A percentile compares a stretch with the other conserved stretches of the same genome.
Conservation (phyloP, 1,140 invertebrate species). For the Xylocopa sonorina region DNA sequence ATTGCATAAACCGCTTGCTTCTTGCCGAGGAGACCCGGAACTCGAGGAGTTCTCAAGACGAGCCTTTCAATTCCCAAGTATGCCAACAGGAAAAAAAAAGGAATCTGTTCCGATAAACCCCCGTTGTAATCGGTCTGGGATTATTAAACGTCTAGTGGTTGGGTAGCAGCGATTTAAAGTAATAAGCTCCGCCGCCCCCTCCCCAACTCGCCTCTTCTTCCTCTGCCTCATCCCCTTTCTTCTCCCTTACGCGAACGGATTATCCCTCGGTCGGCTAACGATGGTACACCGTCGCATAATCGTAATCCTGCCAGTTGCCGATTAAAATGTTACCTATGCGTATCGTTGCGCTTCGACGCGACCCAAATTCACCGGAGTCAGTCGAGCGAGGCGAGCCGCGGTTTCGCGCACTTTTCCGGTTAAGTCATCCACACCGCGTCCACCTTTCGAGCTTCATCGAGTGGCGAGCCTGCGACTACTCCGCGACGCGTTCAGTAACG, state of each 20-base stretch:
- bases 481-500: conserved; percentile 58
- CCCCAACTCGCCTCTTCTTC: neutral
- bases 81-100: neutral
- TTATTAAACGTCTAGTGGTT: conserved; percentile 24
- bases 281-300: neutral
- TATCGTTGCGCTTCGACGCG: neutral
- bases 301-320: neutral
- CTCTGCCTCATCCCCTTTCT: too few relatives aligned
- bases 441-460: conserved; percentile 22
- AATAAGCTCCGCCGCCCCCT: neutral
- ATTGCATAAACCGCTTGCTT: conserved; percentile 53
- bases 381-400: conserved; percentile 23
- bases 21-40: conserved; percentile 50
- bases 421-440: conserved; percentile 46
- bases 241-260: neutral
- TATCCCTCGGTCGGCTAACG: neutral
- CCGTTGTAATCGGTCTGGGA: neutral
- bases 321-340: neutral
- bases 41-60: conserved; percentile 46
- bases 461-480: conserved; percentile 48
- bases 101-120: conserved; percentile 29
- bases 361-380: conserved; percentile 14
- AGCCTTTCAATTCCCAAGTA: conserved; percentile 33
- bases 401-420: conserved; percentile 27
- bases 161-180: neutral